Evolutionary conservation across 1,140 invertebrate genomes (phyloP).

Genomic region (Bemisia tabaci): DNA sequence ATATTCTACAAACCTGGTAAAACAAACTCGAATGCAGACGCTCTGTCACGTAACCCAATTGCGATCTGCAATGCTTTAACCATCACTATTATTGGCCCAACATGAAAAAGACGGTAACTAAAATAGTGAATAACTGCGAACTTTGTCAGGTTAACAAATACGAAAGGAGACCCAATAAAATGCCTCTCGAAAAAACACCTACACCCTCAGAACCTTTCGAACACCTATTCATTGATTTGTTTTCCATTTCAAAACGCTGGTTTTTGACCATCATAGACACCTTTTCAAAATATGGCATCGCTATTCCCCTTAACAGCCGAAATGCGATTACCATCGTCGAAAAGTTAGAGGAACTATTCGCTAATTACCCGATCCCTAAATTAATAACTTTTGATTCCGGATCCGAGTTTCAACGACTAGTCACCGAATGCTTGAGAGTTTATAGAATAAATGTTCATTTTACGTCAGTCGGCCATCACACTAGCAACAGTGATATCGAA

Average conservation of each 20-base stretch:
- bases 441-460: background rate
- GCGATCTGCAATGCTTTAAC: conserved; percentile 32
- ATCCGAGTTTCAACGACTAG: background rate
- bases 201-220: background rate
- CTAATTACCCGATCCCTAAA: background rate
- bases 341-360: background rate
- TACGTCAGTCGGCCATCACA: background rate
- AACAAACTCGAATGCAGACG: too few species aligned
- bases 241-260: background rate
- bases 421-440: background rate
- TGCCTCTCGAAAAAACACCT: background rate
- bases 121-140: background rate
- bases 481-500: background rate
- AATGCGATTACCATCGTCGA: background rate
- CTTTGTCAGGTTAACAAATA: background rate
- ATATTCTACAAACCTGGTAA: too few species aligned
- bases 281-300: background rate
- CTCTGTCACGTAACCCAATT: conserved; percentile 33
- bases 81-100: conserved; percentile 4
- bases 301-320: background rate
- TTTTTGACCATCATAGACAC: background rate
- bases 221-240: background rate
- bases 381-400: background rate
- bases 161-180: background rate
- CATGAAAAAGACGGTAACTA: background rate